These are phyloP conservation scores for Leptinotarsa rubiginosa DNA, from an alignment of 2,888 invertebrate species.

Conservation along the genomic window DNA sequence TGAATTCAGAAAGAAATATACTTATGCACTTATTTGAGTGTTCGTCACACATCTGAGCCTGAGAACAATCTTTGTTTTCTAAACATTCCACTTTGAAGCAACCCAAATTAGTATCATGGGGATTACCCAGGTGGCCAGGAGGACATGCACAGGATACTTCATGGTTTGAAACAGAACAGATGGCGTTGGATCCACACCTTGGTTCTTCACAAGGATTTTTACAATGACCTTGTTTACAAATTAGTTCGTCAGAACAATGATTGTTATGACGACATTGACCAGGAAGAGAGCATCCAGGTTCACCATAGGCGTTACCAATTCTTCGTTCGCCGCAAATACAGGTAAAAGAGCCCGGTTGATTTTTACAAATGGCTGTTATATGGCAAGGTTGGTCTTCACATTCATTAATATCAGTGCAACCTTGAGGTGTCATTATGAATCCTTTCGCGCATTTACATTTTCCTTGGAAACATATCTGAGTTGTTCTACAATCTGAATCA, in stretches of 20 bases:
- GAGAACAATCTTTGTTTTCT: conserved; percentile 79
- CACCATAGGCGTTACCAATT: conserved; percentile 78
- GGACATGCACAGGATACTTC: conserved; percentile 81
- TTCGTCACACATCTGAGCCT: conserved; percentile 80
- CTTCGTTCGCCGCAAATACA: conserved; percentile 84
- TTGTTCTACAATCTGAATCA: conserved; percentile 82
- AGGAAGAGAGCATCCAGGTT: conserved; percentile 82
- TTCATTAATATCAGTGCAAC: conserved; percentile 87
- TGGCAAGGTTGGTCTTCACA: conserved; percentile 85
- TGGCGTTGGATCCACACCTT: conserved; percentile 81
- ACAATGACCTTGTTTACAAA: conserved; percentile 82
- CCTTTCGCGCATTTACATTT: conserved; percentile 84
- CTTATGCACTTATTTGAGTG: conserved; percentile 83
- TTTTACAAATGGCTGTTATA: conserved; percentile 81
- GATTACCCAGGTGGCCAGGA: conserved; percentile 85
- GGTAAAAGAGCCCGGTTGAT: conserved; percentile 82
- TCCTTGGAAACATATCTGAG: conserved; percentile 80
- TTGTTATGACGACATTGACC: conserved; percentile 80
- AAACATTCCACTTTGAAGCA: conserved; percentile 92
- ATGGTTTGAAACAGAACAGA: conserved; percentile 81
- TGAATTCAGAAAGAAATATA: conserved; percentile 63
- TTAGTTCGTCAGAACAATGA: conserved; percentile 81
- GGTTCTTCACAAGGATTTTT: conserved; percentile 82
- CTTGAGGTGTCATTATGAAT: conserved; percentile 78
- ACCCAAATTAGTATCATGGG: conserved; percentile 79